Conservation (phyloP, 2,888 invertebrate species). For the Laothoe populi region DNA sequence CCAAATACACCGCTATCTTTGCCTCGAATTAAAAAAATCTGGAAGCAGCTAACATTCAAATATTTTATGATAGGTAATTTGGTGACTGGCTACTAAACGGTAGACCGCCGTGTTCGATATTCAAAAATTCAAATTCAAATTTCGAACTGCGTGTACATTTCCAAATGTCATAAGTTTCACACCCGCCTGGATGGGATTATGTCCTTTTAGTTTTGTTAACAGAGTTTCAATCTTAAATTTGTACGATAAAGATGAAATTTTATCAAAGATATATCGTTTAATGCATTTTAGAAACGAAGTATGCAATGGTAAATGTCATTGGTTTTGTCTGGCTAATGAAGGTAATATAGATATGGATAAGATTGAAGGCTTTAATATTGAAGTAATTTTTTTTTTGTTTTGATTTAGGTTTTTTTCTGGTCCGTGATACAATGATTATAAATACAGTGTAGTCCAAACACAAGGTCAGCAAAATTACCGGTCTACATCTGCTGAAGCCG, state of each 20-base stretch:
- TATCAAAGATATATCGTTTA: constrained; percentile 33
- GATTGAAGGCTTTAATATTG: constrained; percentile 19
- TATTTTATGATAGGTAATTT: constrained; percentile 32
- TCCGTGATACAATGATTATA: too few relatives aligned
- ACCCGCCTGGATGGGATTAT: constrained; percentile 54
- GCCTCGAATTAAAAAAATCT: constrained; percentile 22
- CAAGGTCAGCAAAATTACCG: too few relatives aligned
- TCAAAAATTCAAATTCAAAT: constrained; percentile 64
- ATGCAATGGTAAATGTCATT: constrained; percentile 74
- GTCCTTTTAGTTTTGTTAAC: constrained; percentile 15
- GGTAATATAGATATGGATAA: constrained; percentile 49
- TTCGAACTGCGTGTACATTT: constrained; percentile 59
- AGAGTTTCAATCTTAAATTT: constrained; percentile 32
- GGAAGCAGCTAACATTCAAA: constrained; percentile 28
- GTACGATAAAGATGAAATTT: rapidly evolving
- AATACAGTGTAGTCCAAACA: too few relatives aligned
- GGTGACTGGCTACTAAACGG: constrained; percentile 43
- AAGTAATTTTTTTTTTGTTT: too few relatives aligned
- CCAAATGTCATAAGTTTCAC: constrained; percentile 77
- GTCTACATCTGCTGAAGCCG: too few relatives aligned
- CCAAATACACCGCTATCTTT: constrained; percentile 22
- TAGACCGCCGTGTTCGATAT: constrained; percentile 48
- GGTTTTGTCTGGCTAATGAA: constrained; percentile 79
- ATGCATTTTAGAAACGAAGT: constrained; percentile 40
- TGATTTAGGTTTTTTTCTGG: too few relatives aligned